These are phyloP conservation scores for Macrostomum lignano DNA, from an alignment of 1,140 invertebrate genomes.

Conservation along the genomic window DNA sequence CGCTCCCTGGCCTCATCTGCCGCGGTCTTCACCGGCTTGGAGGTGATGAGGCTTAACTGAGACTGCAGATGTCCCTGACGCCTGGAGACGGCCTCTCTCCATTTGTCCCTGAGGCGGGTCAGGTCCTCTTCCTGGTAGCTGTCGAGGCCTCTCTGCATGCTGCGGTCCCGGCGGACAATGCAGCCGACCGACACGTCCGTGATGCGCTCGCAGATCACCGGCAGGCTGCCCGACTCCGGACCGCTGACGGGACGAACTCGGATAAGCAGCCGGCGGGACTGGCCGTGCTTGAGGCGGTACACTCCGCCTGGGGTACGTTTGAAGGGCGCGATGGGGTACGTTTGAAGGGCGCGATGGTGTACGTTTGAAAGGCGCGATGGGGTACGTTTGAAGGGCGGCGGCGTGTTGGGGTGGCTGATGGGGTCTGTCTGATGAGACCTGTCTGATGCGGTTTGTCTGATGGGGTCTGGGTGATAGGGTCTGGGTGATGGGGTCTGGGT, in stretches of 20 bases:
- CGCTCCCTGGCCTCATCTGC: slow-evolving; percentile 68
- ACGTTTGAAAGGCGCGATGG: no score
- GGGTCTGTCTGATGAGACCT: no score
- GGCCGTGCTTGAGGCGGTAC: slow-evolving; percentile 64
- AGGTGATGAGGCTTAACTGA: slow-evolving; percentile 18
- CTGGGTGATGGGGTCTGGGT: no score
- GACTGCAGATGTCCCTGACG: slow-evolving; percentile 53
- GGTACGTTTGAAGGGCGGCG: no score
- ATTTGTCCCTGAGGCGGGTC: slow-evolving; percentile 52
- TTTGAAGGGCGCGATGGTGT: no score
- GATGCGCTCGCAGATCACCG: slow-evolving; percentile 72
- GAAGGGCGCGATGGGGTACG: no score
- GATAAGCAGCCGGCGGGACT: slow-evolving; percentile 44
- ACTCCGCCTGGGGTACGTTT: slow-evolving; percentile 57
- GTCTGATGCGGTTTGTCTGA: no score
- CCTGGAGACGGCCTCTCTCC: slow-evolving; percentile 60
- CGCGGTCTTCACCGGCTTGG: slow-evolving; percentile 49
- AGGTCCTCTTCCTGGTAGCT: slow-evolving; percentile 93
- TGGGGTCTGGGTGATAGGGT: no score
- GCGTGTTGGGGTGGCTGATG: no score
- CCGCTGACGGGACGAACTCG: slow-evolving; percentile 13
- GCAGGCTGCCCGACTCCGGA: slow-evolving; percentile 45
- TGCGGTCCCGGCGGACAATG: slow-evolving; percentile 29
- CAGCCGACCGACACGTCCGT: slow-evolving; percentile 44
- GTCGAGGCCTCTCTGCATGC: slow-evolving; percentile 53